Evolutionary conservation across 2,113 vertebrate species (phyloP).

Genomic region (Albula goreensis): DNA sequence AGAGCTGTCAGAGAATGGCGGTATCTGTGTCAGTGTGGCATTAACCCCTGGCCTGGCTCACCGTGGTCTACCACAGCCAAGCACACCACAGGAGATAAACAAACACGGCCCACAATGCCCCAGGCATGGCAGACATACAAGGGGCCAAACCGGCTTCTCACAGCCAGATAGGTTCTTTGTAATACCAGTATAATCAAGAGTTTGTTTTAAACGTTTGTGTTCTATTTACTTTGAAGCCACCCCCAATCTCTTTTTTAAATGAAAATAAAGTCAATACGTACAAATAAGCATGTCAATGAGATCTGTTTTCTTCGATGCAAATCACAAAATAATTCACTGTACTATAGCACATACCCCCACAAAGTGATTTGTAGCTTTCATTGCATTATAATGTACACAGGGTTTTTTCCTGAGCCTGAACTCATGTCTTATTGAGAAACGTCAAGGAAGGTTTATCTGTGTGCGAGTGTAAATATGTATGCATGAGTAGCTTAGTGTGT

Average conservation of each 20-base stretch:
- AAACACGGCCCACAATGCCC: not conserved
- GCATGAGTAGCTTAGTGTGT: not conserved
- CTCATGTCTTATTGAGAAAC: not conserved
- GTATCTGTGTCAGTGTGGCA: slow-evolving; percentile 42
- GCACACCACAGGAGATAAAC: not conserved
- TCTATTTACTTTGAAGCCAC: not conserved
- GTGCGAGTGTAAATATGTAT: too few species aligned
- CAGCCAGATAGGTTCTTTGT: not conserved
- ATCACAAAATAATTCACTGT: too few species aligned
- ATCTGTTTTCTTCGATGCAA: not conserved
- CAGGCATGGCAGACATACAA: not conserved
- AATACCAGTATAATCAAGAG: not conserved
- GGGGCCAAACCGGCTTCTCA: not conserved
- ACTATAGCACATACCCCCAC: too few species aligned
- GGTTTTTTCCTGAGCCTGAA: slow-evolving; percentile 38
- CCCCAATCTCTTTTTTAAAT: not conserved
- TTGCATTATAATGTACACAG: slow-evolving; percentile 34
- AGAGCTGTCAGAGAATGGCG: slow-evolving; percentile 13
- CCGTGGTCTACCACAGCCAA: slow-evolving; percentile 38
- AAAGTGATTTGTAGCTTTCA: not conserved
- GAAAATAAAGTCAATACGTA: not conserved
- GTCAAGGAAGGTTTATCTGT: not conserved
- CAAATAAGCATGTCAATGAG: not conserved
- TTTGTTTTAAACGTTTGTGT: not conserved
- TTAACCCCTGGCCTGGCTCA: slow-evolving; percentile 45